These are phyloP conservation scores for Riparia riparia DNA, from an alignment of 2,113 vertebrate genomes.

Conservation along the genomic window DNA sequence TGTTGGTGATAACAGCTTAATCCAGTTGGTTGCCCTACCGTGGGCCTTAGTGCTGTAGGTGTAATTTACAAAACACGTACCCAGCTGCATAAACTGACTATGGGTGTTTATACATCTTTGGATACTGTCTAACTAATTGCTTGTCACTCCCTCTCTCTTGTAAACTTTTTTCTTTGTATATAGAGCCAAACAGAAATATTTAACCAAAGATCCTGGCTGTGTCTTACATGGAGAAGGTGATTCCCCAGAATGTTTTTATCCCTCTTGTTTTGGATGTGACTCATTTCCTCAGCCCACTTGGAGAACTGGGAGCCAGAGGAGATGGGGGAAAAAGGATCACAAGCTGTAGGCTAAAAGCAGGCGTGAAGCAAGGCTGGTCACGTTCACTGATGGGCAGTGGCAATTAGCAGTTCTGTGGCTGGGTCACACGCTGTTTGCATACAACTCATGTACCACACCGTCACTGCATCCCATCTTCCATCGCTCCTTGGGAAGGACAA, in stretches of 20 bases:
- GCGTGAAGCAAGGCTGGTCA: background rate
- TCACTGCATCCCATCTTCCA: background rate
- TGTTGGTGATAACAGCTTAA: background rate
- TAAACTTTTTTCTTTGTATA: background rate
- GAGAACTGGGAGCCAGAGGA: background rate
- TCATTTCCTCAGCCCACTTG: constrained; percentile 28
- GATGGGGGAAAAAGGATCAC: background rate
- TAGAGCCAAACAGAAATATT: background rate
- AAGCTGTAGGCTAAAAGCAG: background rate
- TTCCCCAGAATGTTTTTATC: background rate
- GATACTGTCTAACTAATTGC: background rate
- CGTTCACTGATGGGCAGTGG: fast-evolving
- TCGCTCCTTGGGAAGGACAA: fast-evolving
- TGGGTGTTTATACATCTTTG: background rate
- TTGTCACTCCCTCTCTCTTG: background rate
- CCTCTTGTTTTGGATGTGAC: background rate
- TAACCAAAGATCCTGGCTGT: background rate
- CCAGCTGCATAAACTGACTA: background rate
- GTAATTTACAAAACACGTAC: fast-evolving
- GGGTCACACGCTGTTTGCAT: background rate
- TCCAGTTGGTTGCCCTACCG: background rate
- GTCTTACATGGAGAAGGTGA: background rate
- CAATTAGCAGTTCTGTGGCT: background rate
- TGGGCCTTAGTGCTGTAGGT: background rate
- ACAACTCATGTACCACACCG: fast-evolving